A percentile compares a stretch with the other conserved stretches of the same genome.
These are phyloP conservation scores for Apaloderma vittatum DNA, from an alignment of 2,113 vertebrate species.

Conservation along the genomic window DNA sequence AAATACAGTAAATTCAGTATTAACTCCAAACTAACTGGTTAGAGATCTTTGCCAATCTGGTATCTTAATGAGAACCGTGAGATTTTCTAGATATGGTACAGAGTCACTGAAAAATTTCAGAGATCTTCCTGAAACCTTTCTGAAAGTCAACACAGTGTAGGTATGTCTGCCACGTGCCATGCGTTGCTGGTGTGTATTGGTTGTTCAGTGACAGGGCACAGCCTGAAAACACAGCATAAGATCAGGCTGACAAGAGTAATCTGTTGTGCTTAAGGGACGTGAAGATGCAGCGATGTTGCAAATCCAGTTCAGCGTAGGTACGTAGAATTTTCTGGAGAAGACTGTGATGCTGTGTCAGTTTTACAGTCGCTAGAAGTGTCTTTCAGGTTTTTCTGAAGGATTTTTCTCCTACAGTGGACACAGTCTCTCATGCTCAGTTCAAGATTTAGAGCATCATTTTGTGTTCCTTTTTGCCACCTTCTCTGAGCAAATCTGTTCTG, in stretches of 20 bases:
- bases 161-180: background rate
- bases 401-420: background rate
- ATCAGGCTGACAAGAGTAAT: background rate
- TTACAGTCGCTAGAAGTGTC: background rate
- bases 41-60: background rate
- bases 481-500: background rate
- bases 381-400: background rate
- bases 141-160: background rate
- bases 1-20: background rate
- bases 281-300: background rate
- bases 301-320: background rate
- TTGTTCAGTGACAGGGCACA: background rate
- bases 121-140: background rate
- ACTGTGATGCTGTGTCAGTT: background rate
- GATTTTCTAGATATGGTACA: background rate
- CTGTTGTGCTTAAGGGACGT: background rate
- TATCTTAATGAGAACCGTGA: background rate
- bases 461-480: background rate
- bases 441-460: background rate
- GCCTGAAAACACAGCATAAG: background rate
- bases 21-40: background rate
- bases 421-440: background rate
- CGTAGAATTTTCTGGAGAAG: background rate
- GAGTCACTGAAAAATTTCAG: background rate
- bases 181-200: background rate